Conservation (phyloP, 2,113 vertebrate genomes). For the Tapirus terrestris region DNA sequence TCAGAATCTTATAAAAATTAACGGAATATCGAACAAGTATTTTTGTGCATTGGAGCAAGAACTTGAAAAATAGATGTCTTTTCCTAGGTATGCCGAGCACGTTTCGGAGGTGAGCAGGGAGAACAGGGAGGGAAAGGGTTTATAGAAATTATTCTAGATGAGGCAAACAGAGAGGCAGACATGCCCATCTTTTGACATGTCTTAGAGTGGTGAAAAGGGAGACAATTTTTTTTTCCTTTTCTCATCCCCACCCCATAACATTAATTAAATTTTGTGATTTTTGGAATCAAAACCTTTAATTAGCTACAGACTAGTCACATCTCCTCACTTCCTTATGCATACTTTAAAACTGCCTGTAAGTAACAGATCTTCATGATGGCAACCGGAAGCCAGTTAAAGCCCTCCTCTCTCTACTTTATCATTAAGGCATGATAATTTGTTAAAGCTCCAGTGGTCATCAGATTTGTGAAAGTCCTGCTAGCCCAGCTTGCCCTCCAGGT, state of each 20-base stretch:
- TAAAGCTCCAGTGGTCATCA: accelerated
- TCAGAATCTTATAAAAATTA: constrained; percentile 24
- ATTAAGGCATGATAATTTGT: background rate
- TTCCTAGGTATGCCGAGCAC: background rate
- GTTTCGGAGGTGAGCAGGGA: background rate
- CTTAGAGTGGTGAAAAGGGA: background rate
- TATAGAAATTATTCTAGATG: background rate
- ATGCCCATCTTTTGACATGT: background rate
- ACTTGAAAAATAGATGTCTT: constrained; percentile 23
- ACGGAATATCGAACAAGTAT: background rate
- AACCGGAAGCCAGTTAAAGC: background rate
- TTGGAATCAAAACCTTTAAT: constrained; percentile 7
- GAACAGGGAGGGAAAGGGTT: background rate
- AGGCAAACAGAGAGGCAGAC: background rate
- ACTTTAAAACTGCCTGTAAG: background rate
- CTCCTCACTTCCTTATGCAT: background rate
- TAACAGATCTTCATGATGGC: background rate
- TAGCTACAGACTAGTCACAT: background rate
- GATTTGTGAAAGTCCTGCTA: background rate
- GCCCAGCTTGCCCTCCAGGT: accelerated
- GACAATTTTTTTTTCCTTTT: background rate
- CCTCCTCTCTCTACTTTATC: background rate
- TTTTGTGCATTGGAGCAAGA: constrained; percentile 20
- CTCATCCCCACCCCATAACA: background rate
- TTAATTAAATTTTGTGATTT: constrained; percentile 17